Evolutionary conservation across 2,888 invertebrate genomes (phyloP).

Genomic region (Leistus spinibarbis): DNA sequence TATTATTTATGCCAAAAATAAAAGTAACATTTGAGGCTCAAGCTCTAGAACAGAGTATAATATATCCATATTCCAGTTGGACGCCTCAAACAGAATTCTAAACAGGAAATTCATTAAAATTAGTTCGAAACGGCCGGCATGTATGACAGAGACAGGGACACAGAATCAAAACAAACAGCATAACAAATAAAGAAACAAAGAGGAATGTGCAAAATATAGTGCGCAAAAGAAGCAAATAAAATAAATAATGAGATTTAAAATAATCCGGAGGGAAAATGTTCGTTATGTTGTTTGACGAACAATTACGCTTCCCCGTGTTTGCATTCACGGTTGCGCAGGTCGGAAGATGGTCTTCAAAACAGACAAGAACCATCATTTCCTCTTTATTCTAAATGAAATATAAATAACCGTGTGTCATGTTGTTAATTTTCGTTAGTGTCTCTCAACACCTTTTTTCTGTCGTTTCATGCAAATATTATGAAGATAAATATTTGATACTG

Average conservation of each 20-base stretch:
- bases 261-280: conserved; percentile 23
- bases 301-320: conserved; percentile 25
- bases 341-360: conserved; percentile 1
- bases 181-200: conserved; percentile 21
- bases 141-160: neutral
- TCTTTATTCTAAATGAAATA: neutral
- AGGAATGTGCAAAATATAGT: neutral
- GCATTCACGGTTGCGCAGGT: conserved; percentile 16
- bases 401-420: neutral
- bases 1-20: neutral
- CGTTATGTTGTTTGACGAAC: conserved; percentile 28
- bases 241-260: conserved; percentile 12
- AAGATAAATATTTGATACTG: neutral
- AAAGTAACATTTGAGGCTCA: neutral
- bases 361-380: neutral
- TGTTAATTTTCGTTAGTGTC: neutral
- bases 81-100: conserved; percentile 7
- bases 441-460: neutral
- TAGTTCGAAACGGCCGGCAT: neutral
- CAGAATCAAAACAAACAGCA: conserved; percentile 15
- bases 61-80: neutral
- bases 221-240: neutral
- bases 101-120: conserved; percentile 27
- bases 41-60: neutral
- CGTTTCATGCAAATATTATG: neutral